phyloP scores from a whole-genome alignment of 2,888 invertebrate genomes.

The Panzeria rudis region DNA sequence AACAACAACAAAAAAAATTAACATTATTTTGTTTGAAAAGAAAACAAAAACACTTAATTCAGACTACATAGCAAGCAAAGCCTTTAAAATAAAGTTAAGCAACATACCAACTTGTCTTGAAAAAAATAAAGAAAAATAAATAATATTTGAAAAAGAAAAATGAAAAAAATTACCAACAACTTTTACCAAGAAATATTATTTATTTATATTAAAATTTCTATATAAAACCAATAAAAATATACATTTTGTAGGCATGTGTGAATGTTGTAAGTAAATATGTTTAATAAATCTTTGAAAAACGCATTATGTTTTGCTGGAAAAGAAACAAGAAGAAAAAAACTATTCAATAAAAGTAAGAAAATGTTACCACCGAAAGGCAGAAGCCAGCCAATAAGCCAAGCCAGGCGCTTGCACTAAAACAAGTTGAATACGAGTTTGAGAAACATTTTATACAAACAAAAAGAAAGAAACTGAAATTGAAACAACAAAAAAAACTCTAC shows the following conservation, averaged over 20 bases:
- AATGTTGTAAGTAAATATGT: neutral
- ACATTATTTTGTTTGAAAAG: slow-evolving; percentile 57
- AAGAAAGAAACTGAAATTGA: slow-evolving; percentile 43
- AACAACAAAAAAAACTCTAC: slow-evolving; percentile 28
- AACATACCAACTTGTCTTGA: slow-evolving; percentile 43
- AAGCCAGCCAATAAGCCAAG: slow-evolving; percentile 49
- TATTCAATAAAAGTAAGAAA: slow-evolving; percentile 19
- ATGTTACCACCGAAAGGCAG: slow-evolving; percentile 58
- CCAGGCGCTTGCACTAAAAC: slow-evolving; percentile 51
- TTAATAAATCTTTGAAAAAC: slow-evolving; percentile 74
- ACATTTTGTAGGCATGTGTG: neutral
- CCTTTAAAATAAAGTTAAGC: slow-evolving; percentile 48
- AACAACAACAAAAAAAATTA: neutral
- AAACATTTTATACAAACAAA: slow-evolving; percentile 4
- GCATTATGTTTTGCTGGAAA: slow-evolving; percentile 46
- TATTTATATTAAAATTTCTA: slow-evolving; percentile 31
- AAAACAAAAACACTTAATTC: slow-evolving; percentile 6
- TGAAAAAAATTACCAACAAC: slow-evolving; percentile 47
- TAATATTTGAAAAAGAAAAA: slow-evolving; percentile 21
- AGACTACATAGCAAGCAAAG: slow-evolving; percentile 32
- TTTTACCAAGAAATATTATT: slow-evolving; percentile 68
- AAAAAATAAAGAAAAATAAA: slow-evolving; percentile 36
- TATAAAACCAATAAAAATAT: slow-evolving; percentile 53
- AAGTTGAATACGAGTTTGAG: slow-evolving; percentile 28
- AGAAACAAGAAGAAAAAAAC: neutral